A percentile compares a stretch with the other conserved stretches of the same genome.
Evolutionary conservation across 2,797 vertebrate genomes (phyloP).

Genomic region (Zenarchopterus dispar): DNA sequence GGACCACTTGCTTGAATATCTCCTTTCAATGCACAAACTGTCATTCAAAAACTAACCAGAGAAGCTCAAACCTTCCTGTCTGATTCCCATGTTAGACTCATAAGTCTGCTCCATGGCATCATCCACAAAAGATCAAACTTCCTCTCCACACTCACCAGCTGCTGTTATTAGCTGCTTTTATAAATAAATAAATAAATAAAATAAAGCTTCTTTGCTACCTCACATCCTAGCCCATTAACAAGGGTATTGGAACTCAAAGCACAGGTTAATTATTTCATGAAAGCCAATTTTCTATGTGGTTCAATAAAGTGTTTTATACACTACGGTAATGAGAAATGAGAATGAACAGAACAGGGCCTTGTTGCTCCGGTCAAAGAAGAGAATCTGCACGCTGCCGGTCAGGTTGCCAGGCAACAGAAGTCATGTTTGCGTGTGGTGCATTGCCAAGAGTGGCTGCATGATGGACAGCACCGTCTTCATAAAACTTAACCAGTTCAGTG

Average conservation of each 20-base stretch:
- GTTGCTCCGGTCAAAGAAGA: slow-evolving; percentile 64
- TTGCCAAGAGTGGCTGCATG: slow-evolving; percentile 52
- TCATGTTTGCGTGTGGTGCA: slow-evolving; percentile 68
- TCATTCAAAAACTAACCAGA: slow-evolving; percentile 7
- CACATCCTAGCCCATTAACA: slow-evolving; percentile 34
- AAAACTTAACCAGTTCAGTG: slow-evolving; percentile 29
- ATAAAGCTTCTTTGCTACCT: slow-evolving; percentile 5
- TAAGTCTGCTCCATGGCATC: slow-evolving; percentile 27
- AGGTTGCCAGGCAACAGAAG: slow-evolving; percentile 80
- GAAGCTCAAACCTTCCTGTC: slow-evolving; percentile 31
- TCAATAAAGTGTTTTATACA: slow-evolving; percentile 64
- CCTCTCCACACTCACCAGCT: slow-evolving; percentile 51
- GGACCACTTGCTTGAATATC: neutral
- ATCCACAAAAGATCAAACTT: slow-evolving; percentile 25
- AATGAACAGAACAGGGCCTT: slow-evolving; percentile 63
- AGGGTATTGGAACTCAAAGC: slow-evolving; percentile 26
- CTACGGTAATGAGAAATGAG: slow-evolving; percentile 71
- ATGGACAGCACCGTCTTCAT: slow-evolving; percentile 43
- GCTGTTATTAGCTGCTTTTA: slow-evolving; percentile 29
- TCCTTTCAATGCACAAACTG: neutral
- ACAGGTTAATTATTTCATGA: slow-evolving; percentile 65
- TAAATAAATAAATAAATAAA: no score
- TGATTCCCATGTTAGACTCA: slow-evolving; percentile 15
- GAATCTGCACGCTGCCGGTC: slow-evolving; percentile 60
- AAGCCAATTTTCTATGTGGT: slow-evolving; percentile 60